These are phyloP conservation scores for Timandra comae DNA, from an alignment of 2,888 invertebrate genomes.

Conservation along the genomic window DNA sequence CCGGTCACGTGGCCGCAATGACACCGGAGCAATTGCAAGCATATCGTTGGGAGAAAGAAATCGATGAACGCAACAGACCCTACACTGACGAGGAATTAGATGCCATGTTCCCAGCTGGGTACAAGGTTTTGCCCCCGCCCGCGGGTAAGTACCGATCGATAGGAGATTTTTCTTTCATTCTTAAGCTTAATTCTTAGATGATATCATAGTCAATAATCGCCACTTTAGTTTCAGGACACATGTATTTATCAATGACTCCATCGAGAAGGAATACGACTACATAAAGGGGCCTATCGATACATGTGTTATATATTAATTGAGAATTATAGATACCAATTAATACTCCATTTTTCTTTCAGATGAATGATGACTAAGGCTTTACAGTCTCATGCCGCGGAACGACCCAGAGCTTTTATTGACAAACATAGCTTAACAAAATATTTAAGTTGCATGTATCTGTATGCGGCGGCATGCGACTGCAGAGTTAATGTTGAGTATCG, in stretches of 20 bases:
- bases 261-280: conserved; percentile 35
- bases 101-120: conserved; percentile 97
- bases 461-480: conserved; percentile 26
- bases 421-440: conserved; percentile 32
- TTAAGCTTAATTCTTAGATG: conserved; percentile 21
- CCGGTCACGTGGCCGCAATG: conserved; percentile 97
- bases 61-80: conserved; percentile 97
- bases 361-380: conserved; percentile 66
- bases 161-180: conserved; percentile 9
- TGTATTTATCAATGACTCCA: conserved; percentile 57
- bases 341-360: conserved; percentile 71
- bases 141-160: conserved; percentile 77
- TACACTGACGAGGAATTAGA: conserved; percentile 98
- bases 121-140: conserved; percentile 97
- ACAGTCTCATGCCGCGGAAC: conserved; percentile 62
- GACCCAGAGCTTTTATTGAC: conserved; percentile 42
- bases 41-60: conserved; percentile 98
- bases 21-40: conserved; percentile 99
- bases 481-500: conserved; percentile 36
- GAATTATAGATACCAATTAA: conserved; percentile 46
- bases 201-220: conserved; percentile 60
- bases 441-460: conserved; percentile 18
- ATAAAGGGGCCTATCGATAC: conserved; percentile 39
- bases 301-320: conserved; percentile 45
- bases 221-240: conserved; percentile 72